Conservation (phyloP, 1,140 invertebrate genomes). For the Epicauta chinensis region DNA sequence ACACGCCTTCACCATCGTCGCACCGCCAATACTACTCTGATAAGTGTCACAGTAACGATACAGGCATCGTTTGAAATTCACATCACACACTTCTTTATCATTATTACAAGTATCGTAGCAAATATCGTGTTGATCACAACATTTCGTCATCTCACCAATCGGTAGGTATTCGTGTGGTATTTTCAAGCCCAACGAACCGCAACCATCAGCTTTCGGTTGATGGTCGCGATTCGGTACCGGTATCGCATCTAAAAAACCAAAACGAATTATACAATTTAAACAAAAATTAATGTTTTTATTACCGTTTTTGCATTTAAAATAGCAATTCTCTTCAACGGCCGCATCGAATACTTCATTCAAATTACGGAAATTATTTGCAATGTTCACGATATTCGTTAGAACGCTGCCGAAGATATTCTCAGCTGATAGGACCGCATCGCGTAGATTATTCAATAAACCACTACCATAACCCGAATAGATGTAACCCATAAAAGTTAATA, state of each 20-base stretch:
- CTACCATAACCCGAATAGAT: conserved; percentile 75
- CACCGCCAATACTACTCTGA: conserved; percentile 50
- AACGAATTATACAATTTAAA: no score
- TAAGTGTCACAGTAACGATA: conserved; percentile 75
- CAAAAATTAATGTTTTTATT: conserved; percentile 21
- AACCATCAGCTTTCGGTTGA: conserved; percentile 68
- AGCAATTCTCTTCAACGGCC: conserved; percentile 74
- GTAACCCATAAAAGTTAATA: conserved; percentile 68
- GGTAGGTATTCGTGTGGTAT: conserved; percentile 70
- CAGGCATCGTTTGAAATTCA: conserved; percentile 78
- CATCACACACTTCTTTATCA: conserved; percentile 80
- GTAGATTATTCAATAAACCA: conserved; percentile 61
- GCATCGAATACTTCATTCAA: conserved; percentile 77
- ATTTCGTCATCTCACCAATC: conserved; percentile 69
- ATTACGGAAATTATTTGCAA: conserved; percentile 66
- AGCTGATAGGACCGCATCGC: conserved; percentile 70
- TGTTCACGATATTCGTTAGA: conserved; percentile 66
- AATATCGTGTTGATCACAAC: conserved; percentile 79
- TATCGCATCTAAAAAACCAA: conserved; percentile 48
- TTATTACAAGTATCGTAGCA: conserved; percentile 86
- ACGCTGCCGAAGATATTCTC: conserved; percentile 71
- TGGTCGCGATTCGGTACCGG: conserved; percentile 67
- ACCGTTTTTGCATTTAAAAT: conserved; percentile 67
- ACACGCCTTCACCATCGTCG: conserved; percentile 65
- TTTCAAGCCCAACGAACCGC: conserved; percentile 69